phyloP scores from a whole-genome alignment of 37 sponge, comb jelly and placozoan genomes.

The Crambe crambe region DNA sequence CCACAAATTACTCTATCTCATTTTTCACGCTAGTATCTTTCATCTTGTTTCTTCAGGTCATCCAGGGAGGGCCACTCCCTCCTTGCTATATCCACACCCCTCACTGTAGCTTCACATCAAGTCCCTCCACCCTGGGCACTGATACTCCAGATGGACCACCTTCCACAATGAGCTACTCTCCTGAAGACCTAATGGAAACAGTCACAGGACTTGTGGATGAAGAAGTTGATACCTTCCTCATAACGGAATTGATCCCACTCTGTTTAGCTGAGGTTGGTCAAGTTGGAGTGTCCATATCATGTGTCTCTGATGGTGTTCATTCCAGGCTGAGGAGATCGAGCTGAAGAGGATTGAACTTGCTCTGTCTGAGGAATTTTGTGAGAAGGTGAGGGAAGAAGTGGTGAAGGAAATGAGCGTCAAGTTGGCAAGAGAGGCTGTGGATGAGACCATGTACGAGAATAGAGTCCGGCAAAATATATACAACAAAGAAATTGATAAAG shows the following conservation, averaged over 20 bases:
- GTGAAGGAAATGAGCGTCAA: neutral
- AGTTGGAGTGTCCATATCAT: neutral
- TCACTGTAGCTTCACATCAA: constrained; percentile 48
- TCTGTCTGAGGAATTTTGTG: neutral
- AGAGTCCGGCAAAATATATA: neutral
- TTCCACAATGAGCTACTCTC: constrained; percentile 3
- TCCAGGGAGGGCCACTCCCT: constrained; percentile 74
- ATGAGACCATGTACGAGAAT: constrained; percentile 3
- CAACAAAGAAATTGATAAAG: neutral
- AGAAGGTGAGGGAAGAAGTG: constrained; percentile 7
- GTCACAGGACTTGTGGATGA: constrained; percentile 9
- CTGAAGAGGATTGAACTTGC: neutral
- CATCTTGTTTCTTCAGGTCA: constrained; percentile 26
- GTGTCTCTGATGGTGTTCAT: neutral
- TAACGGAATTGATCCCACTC: neutral
- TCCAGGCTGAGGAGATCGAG: neutral
- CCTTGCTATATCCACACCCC: constrained; percentile 40
- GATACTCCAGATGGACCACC: neutral
- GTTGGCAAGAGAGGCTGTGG: constrained; percentile 10
- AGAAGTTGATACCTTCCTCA: neutral
- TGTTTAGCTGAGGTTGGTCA: neutral
- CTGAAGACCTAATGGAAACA: constrained; percentile 10
- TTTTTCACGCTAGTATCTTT: neutral
- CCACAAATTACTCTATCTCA: too few relatives aligned
- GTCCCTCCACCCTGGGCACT: neutral